phyloP scores from a whole-genome alignment of 2,888 invertebrate species.

The Lasioglossum pauxillum region DNA sequence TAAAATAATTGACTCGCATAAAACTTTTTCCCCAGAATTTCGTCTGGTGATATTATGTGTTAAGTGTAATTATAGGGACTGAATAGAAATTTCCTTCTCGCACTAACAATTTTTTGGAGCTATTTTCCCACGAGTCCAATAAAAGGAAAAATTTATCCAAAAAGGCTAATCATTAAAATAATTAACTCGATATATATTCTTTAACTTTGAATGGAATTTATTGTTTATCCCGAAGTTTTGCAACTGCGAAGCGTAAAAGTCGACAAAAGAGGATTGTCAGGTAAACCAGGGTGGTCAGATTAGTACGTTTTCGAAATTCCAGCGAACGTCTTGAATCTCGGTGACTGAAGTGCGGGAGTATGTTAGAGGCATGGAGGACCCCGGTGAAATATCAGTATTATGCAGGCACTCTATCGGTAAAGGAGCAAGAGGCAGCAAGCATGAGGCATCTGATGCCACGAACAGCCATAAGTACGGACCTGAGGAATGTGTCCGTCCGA shows the following conservation, averaged over 20 bases:
- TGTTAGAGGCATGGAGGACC: conserved; percentile 24
- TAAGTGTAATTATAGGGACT: no score
- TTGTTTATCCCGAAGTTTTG: neutral
- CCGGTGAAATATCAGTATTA: conserved; percentile 70
- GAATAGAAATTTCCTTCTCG: no score
- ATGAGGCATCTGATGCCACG: conserved; percentile 79
- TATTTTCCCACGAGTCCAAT: no score
- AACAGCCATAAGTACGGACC: conserved; percentile 77
- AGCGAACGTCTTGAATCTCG: conserved; percentile 4
- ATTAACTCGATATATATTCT: no score
- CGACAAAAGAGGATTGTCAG: neutral
- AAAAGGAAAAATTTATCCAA: no score
- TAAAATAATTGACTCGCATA: no score
- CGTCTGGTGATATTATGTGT: no score
- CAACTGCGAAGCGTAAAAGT: neutral
- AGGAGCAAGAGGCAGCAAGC: conserved; percentile 61
- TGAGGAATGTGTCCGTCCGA: conserved; percentile 84
- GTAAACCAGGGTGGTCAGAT: neutral
- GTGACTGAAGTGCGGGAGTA: conserved; percentile 1
- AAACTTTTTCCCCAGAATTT: no score
- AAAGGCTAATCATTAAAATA: no score
- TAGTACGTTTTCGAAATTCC: neutral
- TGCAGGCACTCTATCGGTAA: conserved; percentile 68
- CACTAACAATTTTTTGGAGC: no score
- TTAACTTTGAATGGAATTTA: neutral